Base-by-base conservation (phyloP, 1,140 invertebrate genomes). In the Diabrotica virgifera region DNA sequence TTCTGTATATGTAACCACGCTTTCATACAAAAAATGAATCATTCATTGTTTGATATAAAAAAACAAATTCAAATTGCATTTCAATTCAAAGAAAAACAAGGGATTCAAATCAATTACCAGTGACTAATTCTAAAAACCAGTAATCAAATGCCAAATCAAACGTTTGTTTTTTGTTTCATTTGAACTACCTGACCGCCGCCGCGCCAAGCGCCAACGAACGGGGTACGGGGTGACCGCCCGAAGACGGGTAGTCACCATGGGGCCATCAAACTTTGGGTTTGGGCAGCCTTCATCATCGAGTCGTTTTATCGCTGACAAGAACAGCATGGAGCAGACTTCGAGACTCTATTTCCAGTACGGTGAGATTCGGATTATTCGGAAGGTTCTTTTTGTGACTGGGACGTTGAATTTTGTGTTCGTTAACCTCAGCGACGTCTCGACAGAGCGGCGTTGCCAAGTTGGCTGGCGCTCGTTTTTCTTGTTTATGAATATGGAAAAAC, bases 371-470 rank as follows among this genome's bases (percentile, higher is more conserved):
- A 8, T 10, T 8, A 46, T 10, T 46, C 40, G 40, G 8, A n/a
- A 46, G 40, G 40, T 46, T 46, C 40, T 6, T 46, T 6, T 46
- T 46, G 40, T n/a, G 40, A 46, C 40, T 46, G 40, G 40, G 8
- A 46, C 40, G n/a, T 46, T 46, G 40, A 50, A 35, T 51, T 60
- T 59, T 12, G 57, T 60, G 59, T 60, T 60, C 59, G 46, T 51
- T 60, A 50, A 60, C 59, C 59, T 60, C 36, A 6, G 50, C 9
- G 46, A 14, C 53, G 53, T 56, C 61, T 62, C 24, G 61, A 37
- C 61, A 38, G 12, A 36, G 14, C 14, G 59, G n/a, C 36, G 46
- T 51, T 51, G 46, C 12, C 59, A 5, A 5, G 37, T 46, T 13
- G 11, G 35, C 50, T 36, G 13, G 5, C 10, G 13, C 8, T n/a